A percentile compares a stretch with the other conserved stretches of the same genome.
phyloP scores from a whole-genome alignment of 2,797 vertebrate species.

The Coendou prehensilis region DNA sequence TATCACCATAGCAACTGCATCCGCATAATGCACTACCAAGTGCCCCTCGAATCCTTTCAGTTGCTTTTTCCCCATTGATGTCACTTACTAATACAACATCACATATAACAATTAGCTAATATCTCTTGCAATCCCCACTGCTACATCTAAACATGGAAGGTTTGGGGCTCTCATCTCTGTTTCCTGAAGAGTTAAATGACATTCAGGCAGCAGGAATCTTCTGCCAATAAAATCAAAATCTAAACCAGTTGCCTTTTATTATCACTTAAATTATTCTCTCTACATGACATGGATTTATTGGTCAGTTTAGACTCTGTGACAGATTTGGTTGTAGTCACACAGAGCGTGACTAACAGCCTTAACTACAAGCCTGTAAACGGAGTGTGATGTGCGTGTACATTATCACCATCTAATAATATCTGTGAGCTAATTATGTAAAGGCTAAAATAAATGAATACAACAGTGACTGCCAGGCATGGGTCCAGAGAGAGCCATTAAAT shows the following conservation, averaged over 20 bases:
- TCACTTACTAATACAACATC: conserved; percentile 81
- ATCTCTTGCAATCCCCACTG: conserved; percentile 78
- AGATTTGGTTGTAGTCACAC: conserved; percentile 65
- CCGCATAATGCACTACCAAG: conserved; percentile 59
- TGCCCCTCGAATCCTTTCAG: conserved; percentile 36
- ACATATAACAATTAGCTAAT: conserved; percentile 87
- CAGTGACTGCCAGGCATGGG: not conserved
- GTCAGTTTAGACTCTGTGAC: conserved; percentile 60
- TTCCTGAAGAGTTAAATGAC: conserved; percentile 79
- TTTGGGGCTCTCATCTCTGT: conserved; percentile 58
- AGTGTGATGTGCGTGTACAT: conserved; percentile 10
- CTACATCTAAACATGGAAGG: conserved; percentile 59
- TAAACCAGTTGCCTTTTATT: conserved; percentile 77
- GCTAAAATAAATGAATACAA: not conserved
- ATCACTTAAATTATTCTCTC: conserved; percentile 77
- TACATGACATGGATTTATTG: conserved; percentile 77
- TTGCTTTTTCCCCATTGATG: not conserved
- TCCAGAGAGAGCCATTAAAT: not conserved
- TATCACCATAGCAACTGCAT: conserved; percentile 86
- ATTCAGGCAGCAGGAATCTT: conserved; percentile 80
- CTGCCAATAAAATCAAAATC: conserved; percentile 84
- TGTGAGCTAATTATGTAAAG: conserved; percentile 60
- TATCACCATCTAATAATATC: conserved; percentile 66
- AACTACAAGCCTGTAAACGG: conserved; percentile 67
- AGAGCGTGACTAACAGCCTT: conserved; percentile 72